Evolutionary conservation across 2,888 invertebrate species (phyloP).

Genomic region (Dilophus febrilis): DNA sequence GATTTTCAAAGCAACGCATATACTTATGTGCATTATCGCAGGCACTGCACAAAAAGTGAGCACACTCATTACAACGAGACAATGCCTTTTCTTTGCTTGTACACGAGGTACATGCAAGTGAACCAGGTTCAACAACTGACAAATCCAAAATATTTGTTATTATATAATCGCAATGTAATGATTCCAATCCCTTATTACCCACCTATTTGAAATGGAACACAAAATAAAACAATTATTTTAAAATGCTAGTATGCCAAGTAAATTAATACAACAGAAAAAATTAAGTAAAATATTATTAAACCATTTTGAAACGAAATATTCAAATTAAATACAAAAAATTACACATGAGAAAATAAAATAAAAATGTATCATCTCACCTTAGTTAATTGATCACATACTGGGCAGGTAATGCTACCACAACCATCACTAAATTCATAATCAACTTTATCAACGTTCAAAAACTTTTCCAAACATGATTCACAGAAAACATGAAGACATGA

Average conservation of each 20-base stretch:
- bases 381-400: slow-evolving; percentile 73
- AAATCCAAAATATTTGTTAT: slow-evolving; percentile 71
- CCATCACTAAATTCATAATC: slow-evolving; percentile 23
- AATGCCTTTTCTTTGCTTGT: slow-evolving; percentile 89
- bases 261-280: not conserved
- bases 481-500: slow-evolving; percentile 93
- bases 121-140: slow-evolving; percentile 51
- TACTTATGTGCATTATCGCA: slow-evolving; percentile 92
- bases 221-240: slow-evolving; percentile 5
- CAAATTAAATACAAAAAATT: no score
- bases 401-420: slow-evolving; percentile 47
- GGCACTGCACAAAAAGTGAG: slow-evolving; percentile 81
- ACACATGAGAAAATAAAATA: slow-evolving; percentile 2
- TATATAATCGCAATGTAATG: slow-evolving; percentile 73
- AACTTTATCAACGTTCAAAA: slow-evolving; percentile 52
- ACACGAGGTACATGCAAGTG: slow-evolving; percentile 79
- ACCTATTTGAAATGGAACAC: slow-evolving; percentile 31
- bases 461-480: slow-evolving; percentile 74
- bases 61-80: slow-evolving; percentile 87
- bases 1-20: slow-evolving; percentile 94
- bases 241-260: not conserved
- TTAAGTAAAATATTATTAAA: no score
- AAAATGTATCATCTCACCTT: slow-evolving; percentile 43
- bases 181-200: slow-evolving; percentile 56
- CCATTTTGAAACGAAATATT: no score